phyloP scores from a whole-genome alignment of 1,140 invertebrate species.

The Odontomachus brunneus region DNA sequence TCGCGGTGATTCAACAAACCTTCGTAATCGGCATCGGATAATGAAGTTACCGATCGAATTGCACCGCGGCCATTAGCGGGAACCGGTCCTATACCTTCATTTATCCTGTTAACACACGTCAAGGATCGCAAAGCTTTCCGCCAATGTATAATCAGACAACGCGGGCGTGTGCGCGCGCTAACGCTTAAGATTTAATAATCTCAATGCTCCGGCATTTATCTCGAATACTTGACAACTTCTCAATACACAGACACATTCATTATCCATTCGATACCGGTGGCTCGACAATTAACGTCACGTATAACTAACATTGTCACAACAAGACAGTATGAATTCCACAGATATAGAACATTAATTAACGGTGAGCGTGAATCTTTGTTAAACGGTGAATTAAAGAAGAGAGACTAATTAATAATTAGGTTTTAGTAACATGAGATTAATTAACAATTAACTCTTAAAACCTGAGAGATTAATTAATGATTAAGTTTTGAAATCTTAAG shows the following conservation, averaged over 20 bases:
- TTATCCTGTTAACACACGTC: neutral
- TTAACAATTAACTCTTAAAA: too few relatives aligned
- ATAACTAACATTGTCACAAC: too few relatives aligned
- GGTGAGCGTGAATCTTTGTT: too few relatives aligned
- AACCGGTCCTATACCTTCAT: neutral
- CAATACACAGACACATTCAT: neutral
- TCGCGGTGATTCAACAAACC: neutral
- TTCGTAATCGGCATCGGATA: neutral
- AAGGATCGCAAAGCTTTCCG: neutral
- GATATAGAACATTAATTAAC: too few relatives aligned
- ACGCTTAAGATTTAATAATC: neutral
- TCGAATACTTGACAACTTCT: neutral
- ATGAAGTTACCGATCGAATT: conserved; percentile 15
- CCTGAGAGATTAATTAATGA: too few relatives aligned
- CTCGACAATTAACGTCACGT: neutral
- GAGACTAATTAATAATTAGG: too few relatives aligned
- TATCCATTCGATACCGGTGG: neutral
- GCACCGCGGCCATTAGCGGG: neutral
- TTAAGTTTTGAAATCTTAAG: too few relatives aligned
- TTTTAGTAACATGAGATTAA: too few relatives aligned
- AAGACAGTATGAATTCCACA: too few relatives aligned
- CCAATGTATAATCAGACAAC: neutral
- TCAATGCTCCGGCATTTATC: neutral
- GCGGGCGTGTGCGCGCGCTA: neutral
- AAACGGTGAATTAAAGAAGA: too few relatives aligned